Conservation (phyloP, 2,113 vertebrate genomes). For the Paramisgurnus dabryanus region DNA sequence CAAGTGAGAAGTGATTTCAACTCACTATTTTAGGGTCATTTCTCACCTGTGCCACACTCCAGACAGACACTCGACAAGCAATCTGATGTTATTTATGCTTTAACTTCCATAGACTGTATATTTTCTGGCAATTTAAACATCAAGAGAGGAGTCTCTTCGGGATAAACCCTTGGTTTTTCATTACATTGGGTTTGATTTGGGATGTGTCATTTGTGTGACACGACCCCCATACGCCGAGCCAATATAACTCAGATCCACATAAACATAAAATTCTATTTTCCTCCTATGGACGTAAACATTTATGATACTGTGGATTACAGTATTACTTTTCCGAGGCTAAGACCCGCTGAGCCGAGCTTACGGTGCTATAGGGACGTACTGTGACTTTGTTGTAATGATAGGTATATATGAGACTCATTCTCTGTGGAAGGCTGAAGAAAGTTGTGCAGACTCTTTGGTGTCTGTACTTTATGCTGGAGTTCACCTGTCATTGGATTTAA, state of each 20-base stretch:
- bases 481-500: constrained; percentile 25
- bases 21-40: constrained; percentile 2
- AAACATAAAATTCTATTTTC: not conserved
- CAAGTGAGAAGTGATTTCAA: constrained; percentile 5
- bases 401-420: constrained; percentile 19
- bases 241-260: not conserved
- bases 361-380: not conserved
- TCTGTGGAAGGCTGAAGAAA: not conserved
- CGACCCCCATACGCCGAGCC: not conserved
- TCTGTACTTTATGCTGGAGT: not conserved
- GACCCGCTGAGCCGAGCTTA: not conserved
- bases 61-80: not conserved
- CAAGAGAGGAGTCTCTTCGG: not conserved
- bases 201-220: constrained; percentile 7
- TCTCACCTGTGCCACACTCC: not conserved
- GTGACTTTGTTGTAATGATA: not conserved
- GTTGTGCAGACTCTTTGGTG: not conserved
- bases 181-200: not conserved
- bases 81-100: not conserved
- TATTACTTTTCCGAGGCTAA: constrained; percentile 3
- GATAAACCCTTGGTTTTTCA: not conserved
- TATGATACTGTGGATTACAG: constrained; percentile 6
- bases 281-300: not conserved
- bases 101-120: not conserved
- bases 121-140: not conserved